Evolutionary conservation across 1,140 invertebrate genomes (phyloP), one percentile per base, ranked within the genome.

Genomic region (Drosophila burlai): DNA sequence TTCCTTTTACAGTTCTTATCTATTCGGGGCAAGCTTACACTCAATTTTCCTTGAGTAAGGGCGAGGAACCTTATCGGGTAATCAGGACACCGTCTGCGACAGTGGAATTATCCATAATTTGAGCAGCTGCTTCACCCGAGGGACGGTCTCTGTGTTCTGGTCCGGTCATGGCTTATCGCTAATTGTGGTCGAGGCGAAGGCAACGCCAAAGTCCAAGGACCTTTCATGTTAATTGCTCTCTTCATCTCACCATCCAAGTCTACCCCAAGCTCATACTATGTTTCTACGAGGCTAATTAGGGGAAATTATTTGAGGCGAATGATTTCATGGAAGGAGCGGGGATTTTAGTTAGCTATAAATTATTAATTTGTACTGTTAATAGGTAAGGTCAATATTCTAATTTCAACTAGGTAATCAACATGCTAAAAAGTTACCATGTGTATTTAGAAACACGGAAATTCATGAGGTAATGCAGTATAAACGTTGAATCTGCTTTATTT

Each of bases 171-270:
- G 73, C 85, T 89, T 87, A 84, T 89, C 81, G 84, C 85, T 87
- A 83, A 87, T 87, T 89, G 83, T 83, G 73, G 62, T 60, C 50
- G 65, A 43, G 38, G 72, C 66, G 57, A 69, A 69, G 61, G 75
- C 64, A 85, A 43, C 49, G 72, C 43, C 59, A 68, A 76, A 63
- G 84, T 83, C 76, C 68, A 66, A 61, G 76, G 68, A 83, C 83
- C 84, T 77, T 87, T 87, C 68, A 74, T 89, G 81, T 89, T 89
- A 87, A 87, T 87, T 87, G 80, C 84, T 61, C 52, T 61, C 54
- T 46, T 50, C 43, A 21, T 71, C 59, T 40, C 46, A 52, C 26
- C 29, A 29, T 11, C 31, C 52, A 43, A 57, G 34, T 40, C 15
- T 16, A 38, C 18, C 34, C 47, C n/a, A 9, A 42, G 16, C 36